Evolutionary conservation across 2,113 vertebrate species (phyloP), one percentile per base, ranked within the genome.

Genomic region (Ammodytes dubius): DNA sequence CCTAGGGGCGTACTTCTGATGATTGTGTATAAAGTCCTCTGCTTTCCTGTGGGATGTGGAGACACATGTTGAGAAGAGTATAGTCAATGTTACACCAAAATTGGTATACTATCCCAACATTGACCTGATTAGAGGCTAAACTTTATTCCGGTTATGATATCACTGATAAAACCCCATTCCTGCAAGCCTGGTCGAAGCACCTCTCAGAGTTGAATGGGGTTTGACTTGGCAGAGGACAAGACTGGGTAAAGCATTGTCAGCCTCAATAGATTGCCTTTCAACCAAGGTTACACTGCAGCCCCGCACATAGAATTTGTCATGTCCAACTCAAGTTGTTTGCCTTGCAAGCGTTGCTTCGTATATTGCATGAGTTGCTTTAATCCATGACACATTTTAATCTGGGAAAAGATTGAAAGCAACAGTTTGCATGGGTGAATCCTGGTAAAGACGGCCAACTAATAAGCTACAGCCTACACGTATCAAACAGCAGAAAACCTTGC

Each of bases 11-110:
- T 27, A 74, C 1, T 27, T 27, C 27, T 27, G 68, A 6, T 35
- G 57, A 79, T 59, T 68, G 40, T 50, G 50, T 65, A 75, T 52
- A 79, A 75, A 84, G 73, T 17, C 17, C 50, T 57, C 35, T 35
- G 57, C 37, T 63, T 58, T 81, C 46, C 78, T 60, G 37, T 68
- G 50, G 81, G 60, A 63, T 56, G 65, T 5, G 39, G 37, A 56
- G 19, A 79, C 42, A 64, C 39, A 65, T 7, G 12, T 53, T 66
- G 37, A 74, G n/a, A 57, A 37, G 43, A 35, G 47, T 10, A 54
- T 10, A 45, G 27, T 43, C 6, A 1, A n/a, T 46, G 35, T 61
- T 58, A 84, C 19, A 27, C 35, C 45, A 61, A 5, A 11, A 47
- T 4, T 52, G 60, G 17, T 60, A 27, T 7, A 39, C 11, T 47